Percentiles rank a stretch among this genome's conserved stretches.
These are phyloP conservation scores for Chrysotoxum bicinctum DNA, from an alignment of 2,888 invertebrate species.

Conservation along the genomic window DNA sequence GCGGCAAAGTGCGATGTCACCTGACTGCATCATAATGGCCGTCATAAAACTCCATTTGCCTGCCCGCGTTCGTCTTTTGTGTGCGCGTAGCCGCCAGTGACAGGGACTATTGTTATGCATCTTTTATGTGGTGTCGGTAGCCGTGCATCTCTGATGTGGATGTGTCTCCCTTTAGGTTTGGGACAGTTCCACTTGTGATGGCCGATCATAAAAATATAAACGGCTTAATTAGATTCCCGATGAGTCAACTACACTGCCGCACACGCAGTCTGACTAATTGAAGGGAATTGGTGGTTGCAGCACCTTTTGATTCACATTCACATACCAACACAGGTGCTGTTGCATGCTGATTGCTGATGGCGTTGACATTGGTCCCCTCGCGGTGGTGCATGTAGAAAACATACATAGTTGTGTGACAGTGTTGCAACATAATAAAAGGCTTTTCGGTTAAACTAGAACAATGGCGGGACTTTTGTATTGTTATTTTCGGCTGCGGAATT, in stretches of 20 bases:
- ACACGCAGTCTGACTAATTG: conserved; percentile 71
- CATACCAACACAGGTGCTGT: conserved; percentile 52
- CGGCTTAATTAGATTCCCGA: conserved; percentile 71
- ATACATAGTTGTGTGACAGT: neutral
- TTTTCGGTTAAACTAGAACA: conserved; percentile 33
- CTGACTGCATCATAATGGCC: conserved; percentile 66
- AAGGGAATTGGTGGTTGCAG: conserved; percentile 55
- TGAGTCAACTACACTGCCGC: conserved; percentile 69
- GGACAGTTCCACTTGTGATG: conserved; percentile 67
- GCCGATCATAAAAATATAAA: conserved; percentile 71
- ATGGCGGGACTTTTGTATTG: conserved; percentile 32
- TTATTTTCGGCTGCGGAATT: conserved; percentile 22
- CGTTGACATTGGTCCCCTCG: neutral
- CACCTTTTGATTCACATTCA: conserved; percentile 55
- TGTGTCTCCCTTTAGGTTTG: conserved; percentile 22
- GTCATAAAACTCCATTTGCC: conserved; percentile 68
- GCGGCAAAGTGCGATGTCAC: conserved; percentile 69
- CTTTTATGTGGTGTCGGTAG: conserved; percentile 57
- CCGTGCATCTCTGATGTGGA: conserved; percentile 26
- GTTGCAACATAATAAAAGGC: conserved; percentile 35
- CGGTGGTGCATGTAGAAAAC: neutral
- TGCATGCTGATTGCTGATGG: conserved; percentile 11
- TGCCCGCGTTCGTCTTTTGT: conserved; percentile 29
- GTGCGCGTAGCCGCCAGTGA: conserved; percentile 23
- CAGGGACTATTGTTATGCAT: conserved; percentile 53